phyloP scores from a whole-genome alignment of 1,140 invertebrate genomes.

The Liolophura sinensis region DNA sequence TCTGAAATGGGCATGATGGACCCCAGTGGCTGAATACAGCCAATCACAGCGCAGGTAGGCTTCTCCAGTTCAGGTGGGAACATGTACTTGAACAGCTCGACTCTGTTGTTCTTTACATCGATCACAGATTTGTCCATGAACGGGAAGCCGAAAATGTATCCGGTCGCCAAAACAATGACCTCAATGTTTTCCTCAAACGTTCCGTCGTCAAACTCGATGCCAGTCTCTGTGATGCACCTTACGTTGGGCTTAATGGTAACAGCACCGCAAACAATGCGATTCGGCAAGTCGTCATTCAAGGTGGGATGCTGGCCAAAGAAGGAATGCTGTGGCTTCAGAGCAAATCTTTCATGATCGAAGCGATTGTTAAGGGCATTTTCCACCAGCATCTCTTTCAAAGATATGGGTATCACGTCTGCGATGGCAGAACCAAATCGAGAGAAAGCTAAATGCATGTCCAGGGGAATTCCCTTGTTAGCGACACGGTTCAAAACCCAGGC shows the following conservation, averaged over 20 bases:
- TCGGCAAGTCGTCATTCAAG: conserved; percentile 64
- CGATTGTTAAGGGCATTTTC: conserved; percentile 28
- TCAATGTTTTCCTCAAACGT: conserved; percentile 44
- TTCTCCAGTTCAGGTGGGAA: conserved; percentile 57
- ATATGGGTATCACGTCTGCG: conserved; percentile 7
- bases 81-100: conserved; percentile 61
- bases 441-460: conserved; percentile 25
- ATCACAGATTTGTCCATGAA: conserved; percentile 39
- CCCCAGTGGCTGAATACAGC: conserved; percentile 62
- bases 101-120: conserved; percentile 45
- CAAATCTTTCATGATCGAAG: conserved; percentile 60
- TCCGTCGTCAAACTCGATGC: conserved; percentile 57
- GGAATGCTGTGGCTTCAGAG: conserved; percentile 58
- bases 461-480: conserved; percentile 38
- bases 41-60: conserved; percentile 61
- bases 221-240: conserved; percentile 43
- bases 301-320: conserved; percentile 61
- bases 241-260: conserved; percentile 57
- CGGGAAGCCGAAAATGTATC: conserved; percentile 36
- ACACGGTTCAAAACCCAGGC: conserved; percentile 61
- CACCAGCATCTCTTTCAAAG: background rate
- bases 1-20: conserved; percentile 61
- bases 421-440: conserved; percentile 13
- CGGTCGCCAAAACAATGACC: conserved; percentile 36
- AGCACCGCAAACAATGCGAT: conserved; percentile 60